Evolutionary conservation across 2,797 vertebrate species (phyloP).

Genomic region (Enteromius thamalakanensis): DNA sequence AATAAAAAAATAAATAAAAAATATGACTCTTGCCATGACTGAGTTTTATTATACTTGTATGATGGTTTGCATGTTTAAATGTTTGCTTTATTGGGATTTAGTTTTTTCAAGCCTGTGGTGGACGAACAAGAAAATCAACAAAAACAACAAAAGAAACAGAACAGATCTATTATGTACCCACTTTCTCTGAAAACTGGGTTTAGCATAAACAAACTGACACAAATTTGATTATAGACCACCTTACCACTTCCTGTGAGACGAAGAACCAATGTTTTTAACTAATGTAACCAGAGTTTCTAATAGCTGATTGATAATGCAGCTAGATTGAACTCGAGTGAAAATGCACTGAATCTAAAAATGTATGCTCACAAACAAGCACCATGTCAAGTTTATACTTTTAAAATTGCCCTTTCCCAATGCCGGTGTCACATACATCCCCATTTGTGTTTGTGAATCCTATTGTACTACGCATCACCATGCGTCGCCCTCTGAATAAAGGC

Average conservation of each 20-base stretch:
- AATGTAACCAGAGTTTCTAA: not conserved
- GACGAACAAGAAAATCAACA: no score
- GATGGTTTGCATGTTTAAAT: not conserved
- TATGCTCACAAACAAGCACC: not conserved
- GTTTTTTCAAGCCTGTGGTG: not conserved
- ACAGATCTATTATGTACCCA: not conserved
- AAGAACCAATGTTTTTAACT: not conserved
- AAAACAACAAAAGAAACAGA: not conserved
- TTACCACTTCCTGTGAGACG: not conserved
- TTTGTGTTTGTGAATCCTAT: slow-evolving; percentile 69
- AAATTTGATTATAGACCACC: not conserved
- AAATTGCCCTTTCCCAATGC: slow-evolving; percentile 31
- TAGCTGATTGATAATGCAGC: not conserved
- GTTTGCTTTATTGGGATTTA: not conserved
- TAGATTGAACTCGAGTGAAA: not conserved
- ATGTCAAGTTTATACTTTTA: slow-evolving; percentile 26
- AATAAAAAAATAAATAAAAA: not conserved
- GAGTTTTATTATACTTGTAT: not conserved
- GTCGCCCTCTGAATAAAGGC: slow-evolving; percentile 84
- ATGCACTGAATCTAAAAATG: not conserved
- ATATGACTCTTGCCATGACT: not conserved
- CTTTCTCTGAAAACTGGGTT: not conserved
- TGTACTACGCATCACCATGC: slow-evolving; percentile 75
- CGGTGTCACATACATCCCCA: slow-evolving; percentile 54
- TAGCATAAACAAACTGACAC: not conserved